Evolutionary conservation across 2,888 invertebrate genomes (phyloP).

Genomic region (Laspeyria flexula): DNA sequence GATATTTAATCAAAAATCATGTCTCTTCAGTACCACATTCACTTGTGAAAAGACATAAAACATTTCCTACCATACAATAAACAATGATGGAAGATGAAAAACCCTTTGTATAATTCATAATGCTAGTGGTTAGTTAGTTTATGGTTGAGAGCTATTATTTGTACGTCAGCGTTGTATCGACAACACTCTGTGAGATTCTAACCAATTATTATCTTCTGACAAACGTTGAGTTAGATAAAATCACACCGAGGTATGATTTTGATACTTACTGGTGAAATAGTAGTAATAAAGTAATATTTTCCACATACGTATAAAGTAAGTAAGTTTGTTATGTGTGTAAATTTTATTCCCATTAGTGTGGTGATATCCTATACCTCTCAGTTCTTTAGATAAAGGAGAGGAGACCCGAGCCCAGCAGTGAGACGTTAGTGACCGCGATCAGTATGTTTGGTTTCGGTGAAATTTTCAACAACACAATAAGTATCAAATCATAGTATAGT

Average conservation of each 20-base stretch:
- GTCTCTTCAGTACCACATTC: no score
- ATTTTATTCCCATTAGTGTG: no score
- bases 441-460: no score
- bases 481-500: no score
- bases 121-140: slow-evolving; percentile 30
- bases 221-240: slow-evolving; percentile 66
- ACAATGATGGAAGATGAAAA: slow-evolving; percentile 27
- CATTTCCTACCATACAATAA: slow-evolving; percentile 2
- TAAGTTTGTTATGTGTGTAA: no score
- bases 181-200: slow-evolving; percentile 64
- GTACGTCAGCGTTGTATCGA: slow-evolving; percentile 44
- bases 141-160: slow-evolving; percentile 48
- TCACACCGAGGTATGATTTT: slow-evolving; percentile 52
- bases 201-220: slow-evolving; percentile 63
- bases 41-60: not conserved
- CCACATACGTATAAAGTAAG: no score
- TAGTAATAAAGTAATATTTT: no score
- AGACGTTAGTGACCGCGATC: no score
- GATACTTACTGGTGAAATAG: slow-evolving; percentile 36
- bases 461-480: no score
- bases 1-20: no score
- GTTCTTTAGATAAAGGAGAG: slow-evolving; percentile 5
- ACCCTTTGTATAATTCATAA: slow-evolving; percentile 33
- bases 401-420: no score
- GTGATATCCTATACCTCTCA: no score